Evolutionary conservation across 92 coral and sea anemone genomes (phyloP).

Genomic region (Epizoanthus stellaris): DNA sequence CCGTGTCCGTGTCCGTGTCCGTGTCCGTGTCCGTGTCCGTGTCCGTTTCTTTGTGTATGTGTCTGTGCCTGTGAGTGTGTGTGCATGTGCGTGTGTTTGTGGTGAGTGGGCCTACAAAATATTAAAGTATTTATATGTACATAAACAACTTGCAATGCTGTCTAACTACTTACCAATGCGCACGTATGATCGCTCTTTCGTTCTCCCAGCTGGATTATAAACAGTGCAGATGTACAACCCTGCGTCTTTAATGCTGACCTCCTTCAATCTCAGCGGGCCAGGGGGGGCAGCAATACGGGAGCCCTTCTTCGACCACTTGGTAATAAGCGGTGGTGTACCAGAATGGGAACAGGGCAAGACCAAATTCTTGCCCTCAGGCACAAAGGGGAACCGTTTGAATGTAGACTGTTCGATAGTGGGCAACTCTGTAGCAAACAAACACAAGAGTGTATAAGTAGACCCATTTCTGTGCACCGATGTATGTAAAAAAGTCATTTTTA

Average conservation of each 20-base stretch:
- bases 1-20: too few relatives aligned
- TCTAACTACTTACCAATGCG: slow-evolving; percentile 56
- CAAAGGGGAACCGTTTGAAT: slow-evolving; percentile 42
- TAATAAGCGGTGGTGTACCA: slow-evolving; percentile 72
- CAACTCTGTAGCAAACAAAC: slow-evolving; percentile 52
- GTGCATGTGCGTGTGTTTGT: too few relatives aligned
- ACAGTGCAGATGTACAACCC: slow-evolving; percentile 81
- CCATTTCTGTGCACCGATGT: neutral
- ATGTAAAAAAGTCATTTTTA: too few relatives aligned
- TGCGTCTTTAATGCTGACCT: slow-evolving; percentile 62
- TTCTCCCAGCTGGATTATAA: slow-evolving; percentile 84
- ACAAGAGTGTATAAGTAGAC: neutral
- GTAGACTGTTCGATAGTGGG: slow-evolving; percentile 60
- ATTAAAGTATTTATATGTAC: too few relatives aligned
- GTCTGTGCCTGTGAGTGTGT: too few relatives aligned
- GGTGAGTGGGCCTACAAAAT: too few relatives aligned
- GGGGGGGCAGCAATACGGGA: slow-evolving; percentile 4
- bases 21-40: too few relatives aligned
- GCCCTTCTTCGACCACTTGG: slow-evolving; percentile 69
- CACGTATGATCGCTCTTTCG: slow-evolving; percentile 50
- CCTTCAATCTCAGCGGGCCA: slow-evolving; percentile 36
- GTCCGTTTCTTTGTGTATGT: too few relatives aligned
- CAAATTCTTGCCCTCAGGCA: slow-evolving; percentile 61
- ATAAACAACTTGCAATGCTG: neutral
- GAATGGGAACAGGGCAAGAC: slow-evolving; percentile 49